Conservation (phyloP, 2,888 invertebrate species). For the Mythimna lalbum region DNA sequence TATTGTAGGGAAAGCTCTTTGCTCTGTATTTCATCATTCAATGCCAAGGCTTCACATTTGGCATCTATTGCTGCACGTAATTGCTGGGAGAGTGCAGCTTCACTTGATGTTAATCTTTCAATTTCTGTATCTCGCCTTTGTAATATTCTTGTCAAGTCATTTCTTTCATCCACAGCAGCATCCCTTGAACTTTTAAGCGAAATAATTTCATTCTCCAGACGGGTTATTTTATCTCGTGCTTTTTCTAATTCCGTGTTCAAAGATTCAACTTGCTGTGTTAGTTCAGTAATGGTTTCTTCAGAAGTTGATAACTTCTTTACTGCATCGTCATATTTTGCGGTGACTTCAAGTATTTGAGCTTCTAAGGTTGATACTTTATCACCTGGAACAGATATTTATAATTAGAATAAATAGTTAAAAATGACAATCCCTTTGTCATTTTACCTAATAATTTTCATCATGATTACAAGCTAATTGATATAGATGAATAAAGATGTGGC, state of each 20-base stretch:
- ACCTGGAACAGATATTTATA: conserved; percentile 80
- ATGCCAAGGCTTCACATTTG: conserved; percentile 95
- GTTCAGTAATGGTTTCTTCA: conserved; percentile 91
- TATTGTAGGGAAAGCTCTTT: conserved; percentile 95
- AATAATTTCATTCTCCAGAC: conserved; percentile 92
- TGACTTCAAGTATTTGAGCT: conserved; percentile 89
- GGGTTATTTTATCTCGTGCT: conserved; percentile 91
- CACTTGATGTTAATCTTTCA: conserved; percentile 93
- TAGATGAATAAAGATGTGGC: too few relatives aligned
- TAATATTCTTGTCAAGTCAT: conserved; percentile 93
- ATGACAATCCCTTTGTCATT: too few relatives aligned
- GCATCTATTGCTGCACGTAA: conserved; percentile 94
- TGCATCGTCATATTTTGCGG: conserved; percentile 92
- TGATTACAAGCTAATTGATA: too few relatives aligned
- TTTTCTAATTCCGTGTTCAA: conserved; percentile 92
- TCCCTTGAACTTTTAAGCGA: conserved; percentile 93
- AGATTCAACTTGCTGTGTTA: conserved; percentile 92
- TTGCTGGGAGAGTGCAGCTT: conserved; percentile 93
- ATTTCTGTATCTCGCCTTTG: conserved; percentile 94
- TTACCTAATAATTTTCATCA: background rate
- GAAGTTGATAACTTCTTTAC: conserved; percentile 91
- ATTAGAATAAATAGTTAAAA: background rate
- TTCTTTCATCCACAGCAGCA: conserved; percentile 93
- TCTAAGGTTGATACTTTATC: conserved; percentile 90
- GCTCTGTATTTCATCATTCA: conserved; percentile 95